phyloP scores from a whole-genome alignment of 2,797 vertebrate species.

The Tinamus major region DNA sequence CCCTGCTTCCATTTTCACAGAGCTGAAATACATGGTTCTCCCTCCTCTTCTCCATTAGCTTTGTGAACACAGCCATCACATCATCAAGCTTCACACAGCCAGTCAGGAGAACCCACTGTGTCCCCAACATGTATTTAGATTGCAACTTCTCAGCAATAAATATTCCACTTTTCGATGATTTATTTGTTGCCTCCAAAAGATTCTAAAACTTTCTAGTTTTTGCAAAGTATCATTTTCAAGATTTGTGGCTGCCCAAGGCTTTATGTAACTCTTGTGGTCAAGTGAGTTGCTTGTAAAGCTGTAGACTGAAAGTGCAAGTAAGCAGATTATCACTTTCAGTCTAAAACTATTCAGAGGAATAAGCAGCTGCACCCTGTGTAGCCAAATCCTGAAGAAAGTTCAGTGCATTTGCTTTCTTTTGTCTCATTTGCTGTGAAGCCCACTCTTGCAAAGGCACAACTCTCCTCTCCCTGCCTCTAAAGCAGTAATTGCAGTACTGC shows the following conservation, averaged over 20 bases:
- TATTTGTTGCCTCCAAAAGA: neutral
- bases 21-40: neutral
- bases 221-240: neutral
- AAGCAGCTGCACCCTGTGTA: conserved; percentile 44
- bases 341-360: neutral
- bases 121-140: neutral
- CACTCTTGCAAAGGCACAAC: neutral
- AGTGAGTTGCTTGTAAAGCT: neutral
- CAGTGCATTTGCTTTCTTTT: conserved; percentile 35
- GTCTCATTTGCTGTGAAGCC: conserved; percentile 1
- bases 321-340: neutral
- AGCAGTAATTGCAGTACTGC: neutral
- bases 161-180: neutral
- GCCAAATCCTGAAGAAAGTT: conserved; percentile 35
- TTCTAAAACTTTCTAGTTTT: neutral
- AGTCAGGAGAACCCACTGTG: neutral
- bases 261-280: neutral
- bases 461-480: neutral
- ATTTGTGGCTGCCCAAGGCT: neutral
- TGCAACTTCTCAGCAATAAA: neutral
- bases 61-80: neutral
- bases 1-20: neutral
- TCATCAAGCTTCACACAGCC: neutral
- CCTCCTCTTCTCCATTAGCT: neutral
- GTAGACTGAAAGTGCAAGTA: neutral